These are phyloP conservation scores for Eubasilissa regina DNA, from an alignment of 1,140 invertebrate genomes.

Conservation along the genomic window DNA sequence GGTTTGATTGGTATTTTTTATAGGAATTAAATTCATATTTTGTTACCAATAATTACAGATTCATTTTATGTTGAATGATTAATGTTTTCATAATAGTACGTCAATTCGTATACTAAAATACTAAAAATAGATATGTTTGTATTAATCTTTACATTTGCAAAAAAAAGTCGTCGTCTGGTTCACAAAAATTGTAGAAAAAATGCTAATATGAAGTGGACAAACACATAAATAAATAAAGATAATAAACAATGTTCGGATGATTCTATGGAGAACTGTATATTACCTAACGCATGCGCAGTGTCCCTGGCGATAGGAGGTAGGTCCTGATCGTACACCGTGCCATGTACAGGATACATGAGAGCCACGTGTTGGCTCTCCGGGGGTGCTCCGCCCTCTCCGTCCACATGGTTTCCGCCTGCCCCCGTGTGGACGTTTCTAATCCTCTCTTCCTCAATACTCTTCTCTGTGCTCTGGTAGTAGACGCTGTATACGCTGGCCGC, in stretches of 20 bases:
- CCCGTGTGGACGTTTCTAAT: slow-evolving; percentile 54
- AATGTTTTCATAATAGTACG: no score
- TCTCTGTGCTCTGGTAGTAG: slow-evolving; percentile 77
- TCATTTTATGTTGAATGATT: no score
- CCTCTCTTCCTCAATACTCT: slow-evolving; percentile 73
- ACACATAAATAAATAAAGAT: not conserved
- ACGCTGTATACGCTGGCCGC: slow-evolving; percentile 76
- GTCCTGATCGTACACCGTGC: slow-evolving; percentile 53
- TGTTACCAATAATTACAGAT: no score
- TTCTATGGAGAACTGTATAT: not conserved
- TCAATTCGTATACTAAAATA: no score
- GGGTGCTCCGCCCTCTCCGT: slow-evolving; percentile 29
- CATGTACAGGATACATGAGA: slow-evolving; percentile 58
- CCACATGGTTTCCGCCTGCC: slow-evolving; percentile 27
- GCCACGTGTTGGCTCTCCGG: slow-evolving; percentile 59
- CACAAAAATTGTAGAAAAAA: no score
- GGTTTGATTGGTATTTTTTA: no score
- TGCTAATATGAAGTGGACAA: no score
- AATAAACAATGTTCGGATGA: no score
- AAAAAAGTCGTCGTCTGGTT: no score
- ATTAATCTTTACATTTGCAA: no score
- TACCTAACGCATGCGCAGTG: slow-evolving; percentile 47
- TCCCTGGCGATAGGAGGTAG: slow-evolving; percentile 51
- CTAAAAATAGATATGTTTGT: not conserved
- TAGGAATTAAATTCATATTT: no score